Evolutionary conservation across 2,888 invertebrate genomes (phyloP).

Genomic region (Harpagoxenus sublaevis): DNA sequence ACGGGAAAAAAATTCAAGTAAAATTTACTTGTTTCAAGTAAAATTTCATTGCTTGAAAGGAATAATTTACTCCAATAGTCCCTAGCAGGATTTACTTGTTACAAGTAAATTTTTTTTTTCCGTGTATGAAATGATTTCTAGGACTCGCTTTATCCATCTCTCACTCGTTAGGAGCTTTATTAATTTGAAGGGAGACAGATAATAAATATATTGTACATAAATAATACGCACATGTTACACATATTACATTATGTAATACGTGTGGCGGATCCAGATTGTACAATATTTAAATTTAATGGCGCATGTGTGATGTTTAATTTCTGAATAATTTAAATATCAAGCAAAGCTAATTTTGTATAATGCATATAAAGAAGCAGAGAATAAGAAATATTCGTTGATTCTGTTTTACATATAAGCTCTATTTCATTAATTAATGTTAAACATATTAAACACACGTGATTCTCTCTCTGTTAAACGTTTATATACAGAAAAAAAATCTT

Average conservation of each 20-base stretch:
- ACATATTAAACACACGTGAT: neutral
- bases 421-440: neutral
- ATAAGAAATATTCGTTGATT: neutral
- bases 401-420: neutral
- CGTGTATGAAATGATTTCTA: neutral
- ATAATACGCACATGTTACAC: neutral
- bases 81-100: too few species aligned
- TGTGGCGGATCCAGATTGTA: neutral
- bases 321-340: neutral
- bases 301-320: neutral
- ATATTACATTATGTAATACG: neutral
- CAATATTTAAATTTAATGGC: neutral
- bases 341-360: neutral
- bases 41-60: too few species aligned
- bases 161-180: neutral
- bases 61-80: too few species aligned
- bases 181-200: neutral
- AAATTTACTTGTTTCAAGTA: too few species aligned
- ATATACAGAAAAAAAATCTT: neutral
- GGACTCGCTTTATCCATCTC: neutral
- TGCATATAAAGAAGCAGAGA: neutral
- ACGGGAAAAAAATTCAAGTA: too few species aligned
- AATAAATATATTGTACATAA: slow-evolving; percentile 9
- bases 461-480: neutral
- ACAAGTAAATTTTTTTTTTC: too few species aligned